Evolutionary conservation across 2,888 invertebrate species (phyloP).

Genomic region (Pecten maximus): DNA sequence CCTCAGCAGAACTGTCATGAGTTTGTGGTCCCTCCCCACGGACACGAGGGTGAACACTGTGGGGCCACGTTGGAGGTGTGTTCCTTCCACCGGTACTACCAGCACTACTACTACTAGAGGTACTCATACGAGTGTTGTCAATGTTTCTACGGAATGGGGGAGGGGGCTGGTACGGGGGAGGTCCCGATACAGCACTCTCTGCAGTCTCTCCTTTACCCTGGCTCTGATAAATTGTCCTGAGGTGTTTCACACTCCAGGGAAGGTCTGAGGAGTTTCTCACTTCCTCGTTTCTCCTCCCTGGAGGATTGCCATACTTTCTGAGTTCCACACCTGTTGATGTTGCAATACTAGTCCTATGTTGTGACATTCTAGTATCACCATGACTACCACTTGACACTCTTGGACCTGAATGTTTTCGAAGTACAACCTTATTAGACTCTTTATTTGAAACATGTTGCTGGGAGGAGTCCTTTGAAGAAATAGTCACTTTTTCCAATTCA

Average conservation of each 20-base stretch:
- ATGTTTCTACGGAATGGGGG: slow-evolving; percentile 66
- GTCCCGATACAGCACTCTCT: slow-evolving; percentile 37
- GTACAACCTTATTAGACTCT: not conserved
- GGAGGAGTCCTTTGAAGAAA: not conserved
- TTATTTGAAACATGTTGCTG: not conserved
- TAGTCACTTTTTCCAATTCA: slow-evolving; percentile 38
- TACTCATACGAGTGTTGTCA: slow-evolving; percentile 66
- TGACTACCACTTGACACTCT: not conserved
- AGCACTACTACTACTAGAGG: slow-evolving; percentile 70
- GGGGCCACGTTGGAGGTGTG: slow-evolving; percentile 51
- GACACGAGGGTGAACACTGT: slow-evolving; percentile 49
- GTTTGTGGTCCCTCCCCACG: slow-evolving; percentile 64
- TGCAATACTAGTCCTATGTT: slow-evolving; percentile 26
- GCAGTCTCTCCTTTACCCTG: slow-evolving; percentile 45
- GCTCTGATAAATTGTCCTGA: slow-evolving; percentile 67
- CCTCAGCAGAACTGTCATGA: slow-evolving; percentile 67
- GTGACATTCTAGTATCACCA: slow-evolving; percentile 1
- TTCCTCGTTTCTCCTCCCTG: not conserved
- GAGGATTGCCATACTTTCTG: not conserved
- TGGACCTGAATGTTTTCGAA: not conserved
- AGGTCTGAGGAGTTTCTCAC: slow-evolving; percentile 55
- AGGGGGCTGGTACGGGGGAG: slow-evolving; percentile 69
- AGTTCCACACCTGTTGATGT: not conserved
- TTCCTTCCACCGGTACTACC: slow-evolving; percentile 58
- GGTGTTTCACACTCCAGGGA: slow-evolving; percentile 75